Base-by-base conservation (phyloP, 2,113 vertebrate genomes). In the Prionailurus viverrinus region DNA sequence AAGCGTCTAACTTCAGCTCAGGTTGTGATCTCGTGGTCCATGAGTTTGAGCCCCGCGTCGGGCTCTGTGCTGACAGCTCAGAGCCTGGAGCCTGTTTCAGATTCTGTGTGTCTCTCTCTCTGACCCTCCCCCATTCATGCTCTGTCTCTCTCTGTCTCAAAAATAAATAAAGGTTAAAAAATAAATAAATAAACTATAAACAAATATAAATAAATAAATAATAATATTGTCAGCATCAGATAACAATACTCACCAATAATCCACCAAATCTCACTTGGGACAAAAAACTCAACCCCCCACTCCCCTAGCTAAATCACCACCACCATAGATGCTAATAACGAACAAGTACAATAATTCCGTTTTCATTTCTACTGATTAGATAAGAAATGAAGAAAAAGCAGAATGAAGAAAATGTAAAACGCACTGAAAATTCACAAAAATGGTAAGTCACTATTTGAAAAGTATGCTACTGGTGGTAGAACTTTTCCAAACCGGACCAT, bases 351-450 rank as follows among this genome's bases (percentile, higher is more conserved):
- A 41, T 31, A 73, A 83, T 89, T 86, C 61, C 14, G 58, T 81
- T 93, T 94, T 80, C 55, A 55, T 41, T 97, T 91, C 81, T 73
- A 61, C 16, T 73, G 3, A 73, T 63, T 84, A 71, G 45, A 76
- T 53, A 4, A 29, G 33, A 71, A 88, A 48, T n/a, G 23, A 93
- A 41, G 63, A 21, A 93, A 88, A 95, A 88, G n/a, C 11, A 96
- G 31, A 97, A 27, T 73, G 39, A 79, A 82, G 41, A 91, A 78
- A 88, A 87, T 53, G 18, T 73, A 90, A 92, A 92, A 81, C 53
- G 27, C 14, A 92, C 0, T 84, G n/a, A 74, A 87, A 92, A 85
- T 61, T 58, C 79, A 88, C 33, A 88, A 55, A 78, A 71, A 79
- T 33, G 18, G 1, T 71, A 61, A 92, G 66, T 90, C 61, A 93